Percentiles rank a stretch among this genome's conserved stretches.
Evolutionary conservation across 2,113 vertebrate species (phyloP).

Genomic region (Neodontobutis hainanensis): DNA sequence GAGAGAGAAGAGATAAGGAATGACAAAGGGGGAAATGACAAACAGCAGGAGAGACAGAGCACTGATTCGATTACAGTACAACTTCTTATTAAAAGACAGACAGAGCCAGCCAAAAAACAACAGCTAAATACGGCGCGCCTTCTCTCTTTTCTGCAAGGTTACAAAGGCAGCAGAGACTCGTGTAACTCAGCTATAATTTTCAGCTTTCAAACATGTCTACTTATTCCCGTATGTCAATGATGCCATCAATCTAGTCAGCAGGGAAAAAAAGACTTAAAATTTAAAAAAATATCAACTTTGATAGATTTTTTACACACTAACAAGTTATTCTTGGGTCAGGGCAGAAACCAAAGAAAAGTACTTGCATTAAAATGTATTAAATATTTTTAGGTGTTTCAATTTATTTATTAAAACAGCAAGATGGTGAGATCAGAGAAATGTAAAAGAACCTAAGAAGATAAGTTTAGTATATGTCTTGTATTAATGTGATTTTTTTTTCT

Average conservation of each 20-base stretch:
- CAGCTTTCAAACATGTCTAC: constrained; percentile 11
- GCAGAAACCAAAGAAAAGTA: too few species aligned
- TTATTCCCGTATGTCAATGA: constrained; percentile 26
- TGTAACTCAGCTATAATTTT: too few species aligned
- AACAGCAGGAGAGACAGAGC: constrained; percentile 47
- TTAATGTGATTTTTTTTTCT: not conserved
- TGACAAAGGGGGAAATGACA: constrained; percentile 60
- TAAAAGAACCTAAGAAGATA: not conserved
- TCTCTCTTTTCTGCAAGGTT: not conserved
- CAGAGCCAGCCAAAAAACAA: constrained; percentile 20
- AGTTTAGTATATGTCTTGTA: not conserved
- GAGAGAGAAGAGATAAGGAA: constrained; percentile 53
- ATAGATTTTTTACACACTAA: not conserved
- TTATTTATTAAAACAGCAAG: too few species aligned
- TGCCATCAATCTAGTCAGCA: constrained; percentile 14
- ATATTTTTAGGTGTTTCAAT: too few species aligned
- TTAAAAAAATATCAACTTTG: too few species aligned
- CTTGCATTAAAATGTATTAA: too few species aligned
- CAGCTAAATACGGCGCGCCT: constrained; percentile 2
- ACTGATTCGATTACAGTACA: constrained; percentile 50
- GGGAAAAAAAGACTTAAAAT: too few species aligned
- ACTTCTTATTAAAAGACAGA: constrained; percentile 56
- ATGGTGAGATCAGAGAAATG: not conserved
- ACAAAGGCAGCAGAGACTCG: too few species aligned
- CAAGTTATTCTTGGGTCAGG: not conserved